These are phyloP conservation scores for Aurelia aurita DNA, from an alignment of 30 jellyfish, hydroid and myxozoan species.

Conservation along the genomic window DNA sequence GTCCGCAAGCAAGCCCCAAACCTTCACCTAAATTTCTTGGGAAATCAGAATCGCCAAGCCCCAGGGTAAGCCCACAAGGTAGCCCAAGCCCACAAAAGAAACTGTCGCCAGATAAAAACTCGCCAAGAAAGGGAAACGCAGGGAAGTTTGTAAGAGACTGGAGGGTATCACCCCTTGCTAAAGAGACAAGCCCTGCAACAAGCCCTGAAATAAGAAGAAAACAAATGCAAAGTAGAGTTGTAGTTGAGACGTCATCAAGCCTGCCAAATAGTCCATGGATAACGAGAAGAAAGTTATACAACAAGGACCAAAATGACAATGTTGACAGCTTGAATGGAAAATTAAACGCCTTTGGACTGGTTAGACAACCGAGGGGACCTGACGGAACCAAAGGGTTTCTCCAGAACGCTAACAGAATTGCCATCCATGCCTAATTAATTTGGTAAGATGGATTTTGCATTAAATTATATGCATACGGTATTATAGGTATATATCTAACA, in stretches of 20 bases:
- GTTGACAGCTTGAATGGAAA: conserved; percentile 55
- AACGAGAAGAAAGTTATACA: conserved; percentile 67
- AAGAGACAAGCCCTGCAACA: conserved; percentile 80
- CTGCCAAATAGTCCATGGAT: conserved; percentile 96
- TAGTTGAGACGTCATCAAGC: conserved; percentile 60
- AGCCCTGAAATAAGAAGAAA: conserved; percentile 86
- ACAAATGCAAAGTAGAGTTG: conserved; percentile 41
- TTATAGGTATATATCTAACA: no score
- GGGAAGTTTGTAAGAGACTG: conserved; percentile 41
- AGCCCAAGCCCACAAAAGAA: conserved; percentile 65
- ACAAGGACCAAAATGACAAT: conserved; percentile 69
- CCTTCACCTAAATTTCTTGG: conserved; percentile 26
- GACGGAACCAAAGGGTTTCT: conserved; percentile 96
- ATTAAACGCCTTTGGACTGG: conserved; percentile 80
- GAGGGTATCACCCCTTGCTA: conserved; percentile 90
- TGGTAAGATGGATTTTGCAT: not conserved
- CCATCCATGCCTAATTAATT: conserved; percentile 46
- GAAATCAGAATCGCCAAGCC: conserved; percentile 38
- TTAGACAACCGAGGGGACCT: conserved; percentile 99
- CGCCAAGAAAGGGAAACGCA: conserved; percentile 40
- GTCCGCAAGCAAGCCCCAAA: conserved; percentile 80
- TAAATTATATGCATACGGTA: no score
- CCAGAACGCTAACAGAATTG: conserved; percentile 43
- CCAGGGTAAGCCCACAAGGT: conserved; percentile 34
- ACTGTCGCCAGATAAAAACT: conserved; percentile 18